Percentiles rank a stretch among this genome's conserved stretches.
These are phyloP conservation scores for Catharus bicknelli DNA, from an alignment of 2,113 vertebrate genomes.

Conservation along the genomic window DNA sequence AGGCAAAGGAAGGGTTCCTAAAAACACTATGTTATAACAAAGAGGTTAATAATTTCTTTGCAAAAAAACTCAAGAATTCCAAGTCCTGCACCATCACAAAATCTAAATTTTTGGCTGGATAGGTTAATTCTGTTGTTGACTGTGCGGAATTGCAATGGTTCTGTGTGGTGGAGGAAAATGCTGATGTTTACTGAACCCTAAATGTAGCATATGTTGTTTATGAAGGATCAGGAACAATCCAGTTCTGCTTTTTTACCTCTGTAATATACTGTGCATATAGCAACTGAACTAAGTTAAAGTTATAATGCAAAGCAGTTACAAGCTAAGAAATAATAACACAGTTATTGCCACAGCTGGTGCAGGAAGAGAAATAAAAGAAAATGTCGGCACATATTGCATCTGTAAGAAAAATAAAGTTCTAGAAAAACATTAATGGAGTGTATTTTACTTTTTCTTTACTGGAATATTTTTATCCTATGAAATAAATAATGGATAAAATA, in stretches of 20 bases:
- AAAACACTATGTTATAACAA: accelerated
- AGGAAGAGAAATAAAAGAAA: not conserved
- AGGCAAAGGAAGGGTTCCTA: not conserved
- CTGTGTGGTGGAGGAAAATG: not conserved
- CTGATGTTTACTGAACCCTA: not conserved
- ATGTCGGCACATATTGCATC: not conserved
- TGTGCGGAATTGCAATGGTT: not conserved
- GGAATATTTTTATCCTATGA: not conserved
- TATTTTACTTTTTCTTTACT: not conserved
- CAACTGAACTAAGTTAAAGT: not conserved
- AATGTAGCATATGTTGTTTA: not conserved
- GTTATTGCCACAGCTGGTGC: not conserved
- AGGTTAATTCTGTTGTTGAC: not conserved
- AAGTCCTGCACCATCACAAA: not conserved
- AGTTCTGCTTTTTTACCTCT: not conserved
- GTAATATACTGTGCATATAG: not conserved
- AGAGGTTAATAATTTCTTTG: not conserved
- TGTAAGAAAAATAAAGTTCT: not conserved
- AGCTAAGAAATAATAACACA: not conserved
- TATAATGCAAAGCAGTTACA: not conserved
- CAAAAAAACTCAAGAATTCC: not conserved
- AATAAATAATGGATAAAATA: not conserved
- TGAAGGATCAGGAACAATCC: not conserved
- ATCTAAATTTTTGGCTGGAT: not conserved
- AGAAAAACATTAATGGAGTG: not conserved